Evolutionary conservation across 2,888 invertebrate genomes (phyloP).

Genomic region (Eilema depressum): DNA sequence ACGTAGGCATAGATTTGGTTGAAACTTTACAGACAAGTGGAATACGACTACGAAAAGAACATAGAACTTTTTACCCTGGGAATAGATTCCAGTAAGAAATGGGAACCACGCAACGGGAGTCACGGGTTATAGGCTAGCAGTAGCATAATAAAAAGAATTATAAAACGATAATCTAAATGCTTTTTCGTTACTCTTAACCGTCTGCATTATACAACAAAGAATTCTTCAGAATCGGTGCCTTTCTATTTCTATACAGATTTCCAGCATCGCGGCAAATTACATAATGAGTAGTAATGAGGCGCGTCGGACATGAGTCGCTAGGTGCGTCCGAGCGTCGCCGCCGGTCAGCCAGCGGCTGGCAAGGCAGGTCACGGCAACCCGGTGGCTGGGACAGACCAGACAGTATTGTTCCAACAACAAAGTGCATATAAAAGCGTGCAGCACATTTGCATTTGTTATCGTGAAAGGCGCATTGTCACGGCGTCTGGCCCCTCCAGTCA

Average conservation of each 20-base stretch:
- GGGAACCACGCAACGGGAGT: not conserved
- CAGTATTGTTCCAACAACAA: slow-evolving; percentile 48
- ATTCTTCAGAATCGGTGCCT: slow-evolving; percentile 7
- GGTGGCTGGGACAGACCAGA: slow-evolving; percentile 32
- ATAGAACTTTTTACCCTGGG: too few relatives aligned
- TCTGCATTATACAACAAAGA: slow-evolving; percentile 8
- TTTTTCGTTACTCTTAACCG: not conserved
- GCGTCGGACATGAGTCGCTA: slow-evolving; percentile 3
- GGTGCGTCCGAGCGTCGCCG: slow-evolving; percentile 12
- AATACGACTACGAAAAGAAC: too few relatives aligned
- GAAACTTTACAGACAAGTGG: not conserved
- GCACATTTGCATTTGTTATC: slow-evolving; percentile 47
- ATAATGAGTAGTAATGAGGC: slow-evolving; percentile 22
- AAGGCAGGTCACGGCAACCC: slow-evolving; percentile 29
- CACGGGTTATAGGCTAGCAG: not conserved
- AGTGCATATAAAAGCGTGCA: slow-evolving; percentile 47
- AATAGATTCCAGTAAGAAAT: not conserved
- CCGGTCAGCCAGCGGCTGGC: not conserved
- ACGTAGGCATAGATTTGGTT: not conserved
- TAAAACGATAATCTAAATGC: not conserved
- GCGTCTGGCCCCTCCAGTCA: slow-evolving; percentile 27
- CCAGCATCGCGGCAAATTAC: slow-evolving; percentile 14
- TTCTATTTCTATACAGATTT: slow-evolving; percentile 10
- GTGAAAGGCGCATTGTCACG: slow-evolving; percentile 46
- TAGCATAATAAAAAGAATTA: not conserved